Evolutionary conservation across 2,797 vertebrate genomes (phyloP).

Genomic region (Paedocypris micromegethes): DNA sequence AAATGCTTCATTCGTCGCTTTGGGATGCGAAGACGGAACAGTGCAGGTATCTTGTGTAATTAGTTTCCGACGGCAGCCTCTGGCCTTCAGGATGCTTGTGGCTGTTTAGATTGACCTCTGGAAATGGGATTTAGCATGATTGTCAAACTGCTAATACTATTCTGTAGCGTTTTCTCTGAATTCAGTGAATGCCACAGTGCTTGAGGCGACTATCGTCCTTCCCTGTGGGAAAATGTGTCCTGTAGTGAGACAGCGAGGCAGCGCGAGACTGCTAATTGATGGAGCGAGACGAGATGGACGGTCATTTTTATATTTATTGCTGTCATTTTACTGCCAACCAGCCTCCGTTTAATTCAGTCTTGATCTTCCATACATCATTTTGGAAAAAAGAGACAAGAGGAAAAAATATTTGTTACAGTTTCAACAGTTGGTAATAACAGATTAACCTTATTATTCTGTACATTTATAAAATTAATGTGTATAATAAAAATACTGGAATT

Average conservation of each 20-base stretch:
- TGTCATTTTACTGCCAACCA: slow-evolving; percentile 45
- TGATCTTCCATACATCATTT: slow-evolving; percentile 25
- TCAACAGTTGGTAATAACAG: too few species aligned
- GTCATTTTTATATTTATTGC: slow-evolving; percentile 14
- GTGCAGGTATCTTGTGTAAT: slow-evolving; percentile 29
- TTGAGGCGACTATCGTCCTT: slow-evolving; percentile 39
- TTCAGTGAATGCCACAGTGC: slow-evolving; percentile 23
- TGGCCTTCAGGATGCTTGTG: slow-evolving; percentile 32
- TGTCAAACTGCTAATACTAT: slow-evolving; percentile 17
- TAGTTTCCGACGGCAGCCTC: too few species aligned
- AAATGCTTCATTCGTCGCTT: slow-evolving; percentile 54
- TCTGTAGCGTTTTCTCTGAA: slow-evolving; percentile 13
- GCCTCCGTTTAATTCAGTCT: slow-evolving; percentile 48
- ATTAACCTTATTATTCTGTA: too few species aligned
- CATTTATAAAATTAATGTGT: too few species aligned
- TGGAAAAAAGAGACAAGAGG: neutral
- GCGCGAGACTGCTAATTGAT: slow-evolving; percentile 13
- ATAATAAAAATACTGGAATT: too few species aligned
- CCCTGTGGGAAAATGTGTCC: slow-evolving; percentile 2
- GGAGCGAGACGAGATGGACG: neutral
- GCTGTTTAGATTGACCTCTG: slow-evolving; percentile 25
- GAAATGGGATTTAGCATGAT: slow-evolving; percentile 49
- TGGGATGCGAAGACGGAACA: slow-evolving; percentile 28
- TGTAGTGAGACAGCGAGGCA: slow-evolving; percentile 14
- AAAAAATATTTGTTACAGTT: neutral